Conservation (phyloP, 2,888 invertebrate species). For the Lepidocyrtinus sp. region DNA sequence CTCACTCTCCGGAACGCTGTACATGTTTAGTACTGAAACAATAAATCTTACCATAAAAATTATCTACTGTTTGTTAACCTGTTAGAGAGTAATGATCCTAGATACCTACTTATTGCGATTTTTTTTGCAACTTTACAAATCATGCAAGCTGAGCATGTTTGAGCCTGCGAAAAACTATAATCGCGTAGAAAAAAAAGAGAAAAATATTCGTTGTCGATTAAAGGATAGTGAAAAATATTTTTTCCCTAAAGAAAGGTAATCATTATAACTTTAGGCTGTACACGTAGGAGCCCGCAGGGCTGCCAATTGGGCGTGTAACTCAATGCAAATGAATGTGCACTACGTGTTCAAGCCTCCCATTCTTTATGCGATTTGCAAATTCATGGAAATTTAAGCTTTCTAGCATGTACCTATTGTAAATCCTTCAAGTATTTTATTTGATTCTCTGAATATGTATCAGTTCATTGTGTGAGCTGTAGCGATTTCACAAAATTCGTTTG, state of each 20-base stretch:
- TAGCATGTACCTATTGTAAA: background rate
- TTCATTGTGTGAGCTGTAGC: background rate
- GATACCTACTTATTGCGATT: too few species aligned
- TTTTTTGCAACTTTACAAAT: slow-evolving; percentile 3
- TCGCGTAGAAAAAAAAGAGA: background rate
- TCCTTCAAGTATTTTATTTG: background rate
- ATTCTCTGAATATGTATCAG: background rate
- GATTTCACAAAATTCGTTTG: background rate
- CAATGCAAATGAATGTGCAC: background rate
- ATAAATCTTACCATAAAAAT: slow-evolving; percentile 13
- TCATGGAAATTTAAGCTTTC: background rate
- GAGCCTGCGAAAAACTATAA: background rate
- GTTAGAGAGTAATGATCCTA: background rate
- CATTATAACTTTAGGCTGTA: background rate
- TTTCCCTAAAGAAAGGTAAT: slow-evolving; percentile 1
- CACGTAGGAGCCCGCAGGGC: slow-evolving; percentile 9
- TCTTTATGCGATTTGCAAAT: slow-evolving; percentile 2
- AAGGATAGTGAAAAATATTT: too few species aligned
- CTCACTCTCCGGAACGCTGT: slow-evolving; percentile 10
- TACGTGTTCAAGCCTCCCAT: slow-evolving; percentile 3
- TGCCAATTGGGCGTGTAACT: slow-evolving; percentile 4
- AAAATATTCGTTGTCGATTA: background rate
- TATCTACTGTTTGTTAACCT: slow-evolving; percentile 11
- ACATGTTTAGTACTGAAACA: background rate
- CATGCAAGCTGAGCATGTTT: slow-evolving; percentile 4